Evolutionary conservation across 2,888 invertebrate species (phyloP), one percentile per base, ranked within the genome.

Genomic region (Chrysomela aeneicollis): DNA sequence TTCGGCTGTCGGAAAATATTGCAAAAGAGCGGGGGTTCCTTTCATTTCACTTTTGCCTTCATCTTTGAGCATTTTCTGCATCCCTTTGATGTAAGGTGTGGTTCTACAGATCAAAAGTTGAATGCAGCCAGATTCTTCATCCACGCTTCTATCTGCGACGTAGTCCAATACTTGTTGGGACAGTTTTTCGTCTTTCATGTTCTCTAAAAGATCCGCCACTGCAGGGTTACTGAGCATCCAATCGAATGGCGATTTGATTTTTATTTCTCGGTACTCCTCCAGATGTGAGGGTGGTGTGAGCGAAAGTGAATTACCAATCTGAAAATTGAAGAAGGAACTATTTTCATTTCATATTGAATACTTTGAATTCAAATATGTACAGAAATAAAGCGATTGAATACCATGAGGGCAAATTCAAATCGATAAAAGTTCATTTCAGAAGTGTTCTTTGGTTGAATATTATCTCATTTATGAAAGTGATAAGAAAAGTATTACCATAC

Each of bases 101-200:
- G 87, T 87, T 83, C 93, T 93, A 78, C 94, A 94, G 66, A 93
- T 83, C 32, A 94, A 81, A 30, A 92, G 82, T 74, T 89, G 87
- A 1, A 92, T 84, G 73, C 93, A 93, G 57, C 88, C 88, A 0
- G 87, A 89, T 71, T 91, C 89, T 64, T 87, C 83, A 15, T 84
- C 84, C 3, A 86, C 82, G 0, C 84, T 79, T 19, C 85, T 85
- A 71, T 86, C 83, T 75, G 85, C 83, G 54, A 91, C 84, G 68
- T 87, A 81, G 9, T 88, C 84, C 55, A 90, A 87, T 32, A 93
- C 81, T 21, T 86, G 82, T 22, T 88, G 85, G 0, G 91, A 85
- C 49, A 93, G 81, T 30, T 88, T 84, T 54, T 85, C 83, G 77
- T 91, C 88, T 73, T 86, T 87, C 0, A 90, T 88, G 53, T 87